Evolutionary conservation across 2,797 vertebrate species (phyloP).

Genomic region (Heterohyrax brucei): DNA sequence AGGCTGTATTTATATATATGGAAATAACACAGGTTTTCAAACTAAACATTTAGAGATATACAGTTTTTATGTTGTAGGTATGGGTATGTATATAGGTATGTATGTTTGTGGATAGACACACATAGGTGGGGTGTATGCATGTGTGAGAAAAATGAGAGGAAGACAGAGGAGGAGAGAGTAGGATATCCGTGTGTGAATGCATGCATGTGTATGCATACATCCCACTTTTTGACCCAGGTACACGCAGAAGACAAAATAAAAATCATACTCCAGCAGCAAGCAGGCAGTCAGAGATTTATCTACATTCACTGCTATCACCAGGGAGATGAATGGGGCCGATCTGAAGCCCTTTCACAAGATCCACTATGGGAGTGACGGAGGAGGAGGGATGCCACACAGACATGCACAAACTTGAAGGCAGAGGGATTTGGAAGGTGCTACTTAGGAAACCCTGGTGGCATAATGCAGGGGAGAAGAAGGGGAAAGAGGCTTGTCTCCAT

Average conservation of each 20-base stretch:
- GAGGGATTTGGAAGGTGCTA: slow-evolving; percentile 93
- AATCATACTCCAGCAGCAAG: slow-evolving; percentile 91
- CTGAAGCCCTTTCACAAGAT: slow-evolving; percentile 93
- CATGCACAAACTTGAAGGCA: slow-evolving; percentile 95
- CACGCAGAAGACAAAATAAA: slow-evolving; percentile 91
- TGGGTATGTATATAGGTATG: slow-evolving; percentile 57
- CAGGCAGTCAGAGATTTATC: slow-evolving; percentile 94
- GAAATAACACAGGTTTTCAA: slow-evolving; percentile 72
- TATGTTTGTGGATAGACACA: slow-evolving; percentile 63
- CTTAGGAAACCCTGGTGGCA: slow-evolving; percentile 93
- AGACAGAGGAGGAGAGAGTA: slow-evolving; percentile 57
- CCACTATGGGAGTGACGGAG: slow-evolving; percentile 93
- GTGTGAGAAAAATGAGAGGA: slow-evolving; percentile 69
- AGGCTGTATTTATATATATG: slow-evolving; percentile 74
- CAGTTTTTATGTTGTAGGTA: slow-evolving; percentile 74
- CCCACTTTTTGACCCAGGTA: slow-evolving; percentile 91
- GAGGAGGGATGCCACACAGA: slow-evolving; percentile 94
- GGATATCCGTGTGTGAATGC: slow-evolving; percentile 67
- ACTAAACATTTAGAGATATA: slow-evolving; percentile 77
- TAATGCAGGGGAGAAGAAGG: slow-evolving; percentile 89
- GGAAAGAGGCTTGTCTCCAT: slow-evolving; percentile 83
- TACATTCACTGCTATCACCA: slow-evolving; percentile 94
- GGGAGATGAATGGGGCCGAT: slow-evolving; percentile 95
- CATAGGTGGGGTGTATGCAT: slow-evolving; percentile 75
- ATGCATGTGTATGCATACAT: slow-evolving; percentile 75